Conservation (phyloP, 2,113 vertebrate species). For the Anguilla japonica region DNA sequence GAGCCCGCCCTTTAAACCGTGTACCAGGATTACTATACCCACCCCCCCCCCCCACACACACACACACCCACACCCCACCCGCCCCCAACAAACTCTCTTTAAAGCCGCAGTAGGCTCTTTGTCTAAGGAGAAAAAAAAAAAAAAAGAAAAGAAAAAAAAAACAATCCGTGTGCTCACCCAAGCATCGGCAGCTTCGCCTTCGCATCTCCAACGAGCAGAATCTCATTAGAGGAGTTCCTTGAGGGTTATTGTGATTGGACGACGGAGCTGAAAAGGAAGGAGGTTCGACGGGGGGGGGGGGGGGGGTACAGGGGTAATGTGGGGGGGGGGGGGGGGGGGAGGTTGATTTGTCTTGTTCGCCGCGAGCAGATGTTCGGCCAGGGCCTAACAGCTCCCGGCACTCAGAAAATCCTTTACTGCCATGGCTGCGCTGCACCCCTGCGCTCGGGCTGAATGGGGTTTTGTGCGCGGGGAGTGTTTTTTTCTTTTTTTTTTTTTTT, state of each 20-base stretch:
- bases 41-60: not conserved
- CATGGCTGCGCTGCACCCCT: not conserved
- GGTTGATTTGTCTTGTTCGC: conserved; percentile 30
- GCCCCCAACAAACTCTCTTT: not conserved
- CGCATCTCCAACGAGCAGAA: not conserved
- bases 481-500: not conserved
- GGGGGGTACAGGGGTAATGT: not conserved
- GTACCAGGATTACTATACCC: not conserved
- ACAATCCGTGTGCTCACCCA: conserved; percentile 19
- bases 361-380: conserved; percentile 37
- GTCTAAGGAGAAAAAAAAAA: conserved; percentile 21
- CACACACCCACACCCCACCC: not conserved
- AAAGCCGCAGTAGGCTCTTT: not conserved
- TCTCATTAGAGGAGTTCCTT: conserved; percentile 17
- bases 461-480: not conserved
- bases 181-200: not conserved
- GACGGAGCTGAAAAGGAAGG: conserved; percentile 3
- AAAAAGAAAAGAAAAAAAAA: conserved; percentile 24
- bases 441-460: conserved; percentile 10
- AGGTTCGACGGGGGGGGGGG: not conserved
- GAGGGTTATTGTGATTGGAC: conserved; percentile 21
- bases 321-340: conserved; percentile 42
- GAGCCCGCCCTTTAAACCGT: not conserved
- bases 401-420: conserved; percentile 35
- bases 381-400: conserved; percentile 42